A percentile compares a stretch with the other conserved stretches of the same genome.
These are phyloP conservation scores for Cylindroiulus punctatus DNA, from an alignment of 2,888 invertebrate species.

Conservation along the genomic window DNA sequence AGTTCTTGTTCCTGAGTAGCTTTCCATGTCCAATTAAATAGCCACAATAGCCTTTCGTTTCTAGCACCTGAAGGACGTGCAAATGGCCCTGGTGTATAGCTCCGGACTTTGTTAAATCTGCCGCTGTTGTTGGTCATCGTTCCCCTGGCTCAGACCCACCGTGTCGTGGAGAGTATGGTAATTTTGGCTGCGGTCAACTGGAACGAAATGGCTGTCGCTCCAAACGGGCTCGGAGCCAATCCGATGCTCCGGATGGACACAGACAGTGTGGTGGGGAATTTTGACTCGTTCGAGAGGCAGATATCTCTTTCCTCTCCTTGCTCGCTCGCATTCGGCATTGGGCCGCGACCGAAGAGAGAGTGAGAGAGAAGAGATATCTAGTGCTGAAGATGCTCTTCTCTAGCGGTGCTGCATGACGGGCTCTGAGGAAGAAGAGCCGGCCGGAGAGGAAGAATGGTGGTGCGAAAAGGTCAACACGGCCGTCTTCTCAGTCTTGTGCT, in stretches of 20 bases:
- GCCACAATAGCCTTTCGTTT: not conserved
- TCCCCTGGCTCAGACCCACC: too few species aligned
- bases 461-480: conserved; percentile 54
- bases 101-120: too few species aligned
- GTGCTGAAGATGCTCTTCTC: not conserved
- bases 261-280: not conserved
- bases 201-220: not conserved
- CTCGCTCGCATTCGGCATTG: conserved; percentile 17
- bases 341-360: conserved; percentile 14
- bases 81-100: not conserved
- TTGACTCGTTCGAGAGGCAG: not conserved
- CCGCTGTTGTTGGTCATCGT: too few species aligned
- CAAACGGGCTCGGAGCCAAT: not conserved
- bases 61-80: not conserved
- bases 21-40: not conserved
- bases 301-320: not conserved
- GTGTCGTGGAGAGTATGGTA: too few species aligned
- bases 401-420: conserved; percentile 52
- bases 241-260: too few species aligned
- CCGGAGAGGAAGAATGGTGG: conserved; percentile 54
- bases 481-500: conserved; percentile 53
- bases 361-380: too few species aligned
- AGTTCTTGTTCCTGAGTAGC: not conserved
- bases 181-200: not conserved
- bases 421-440: conserved; percentile 33